Evolutionary conservation across 1,140 invertebrate genomes (phyloP).

Genomic region (Drepana arcuata): DNA sequence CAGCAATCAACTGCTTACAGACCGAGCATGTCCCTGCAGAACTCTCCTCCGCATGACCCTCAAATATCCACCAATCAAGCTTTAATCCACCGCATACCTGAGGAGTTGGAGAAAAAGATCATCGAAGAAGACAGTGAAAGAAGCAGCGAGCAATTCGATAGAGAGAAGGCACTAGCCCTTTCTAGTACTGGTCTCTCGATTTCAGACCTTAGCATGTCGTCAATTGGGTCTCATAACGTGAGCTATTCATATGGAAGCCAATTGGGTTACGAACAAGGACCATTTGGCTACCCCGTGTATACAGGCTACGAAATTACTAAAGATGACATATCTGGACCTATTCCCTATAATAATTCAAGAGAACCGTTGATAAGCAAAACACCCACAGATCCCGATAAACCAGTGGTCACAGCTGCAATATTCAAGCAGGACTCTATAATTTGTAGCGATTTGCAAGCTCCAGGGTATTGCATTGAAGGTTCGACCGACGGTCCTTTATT

Average conservation of each 20-base stretch:
- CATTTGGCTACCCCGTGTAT: conserved; percentile 78
- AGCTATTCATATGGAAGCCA: conserved; percentile 85
- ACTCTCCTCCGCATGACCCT: conserved; percentile 45
- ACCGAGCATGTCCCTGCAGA: conserved; percentile 37
- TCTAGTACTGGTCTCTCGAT: conserved; percentile 82
- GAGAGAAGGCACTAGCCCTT: conserved; percentile 50
- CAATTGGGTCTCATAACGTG: conserved; percentile 77
- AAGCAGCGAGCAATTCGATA: conserved; percentile 46
- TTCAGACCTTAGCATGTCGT: conserved; percentile 82
- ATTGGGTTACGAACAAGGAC: conserved; percentile 80
- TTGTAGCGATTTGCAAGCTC: conserved; percentile 58
- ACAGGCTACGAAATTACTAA: conserved; percentile 73
- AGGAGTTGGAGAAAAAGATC: conserved; percentile 55
- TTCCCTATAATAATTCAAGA: conserved; percentile 54
- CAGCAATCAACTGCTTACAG: conserved; percentile 69
- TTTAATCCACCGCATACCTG: conserved; percentile 71
- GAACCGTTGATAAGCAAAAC: conserved; percentile 62
- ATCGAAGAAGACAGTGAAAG: conserved; percentile 66
- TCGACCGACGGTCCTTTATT: conserved; percentile 64
- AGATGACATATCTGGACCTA: conserved; percentile 59
- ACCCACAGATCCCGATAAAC: conserved; percentile 73
- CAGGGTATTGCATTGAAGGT: conserved; percentile 65
- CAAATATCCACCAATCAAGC: conserved; percentile 72
- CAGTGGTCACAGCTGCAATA: conserved; percentile 78
- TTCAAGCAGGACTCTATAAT: conserved; percentile 75